phyloP scores from a whole-genome alignment of 2,888 invertebrate genomes.

The Andrena chrysosceles region DNA sequence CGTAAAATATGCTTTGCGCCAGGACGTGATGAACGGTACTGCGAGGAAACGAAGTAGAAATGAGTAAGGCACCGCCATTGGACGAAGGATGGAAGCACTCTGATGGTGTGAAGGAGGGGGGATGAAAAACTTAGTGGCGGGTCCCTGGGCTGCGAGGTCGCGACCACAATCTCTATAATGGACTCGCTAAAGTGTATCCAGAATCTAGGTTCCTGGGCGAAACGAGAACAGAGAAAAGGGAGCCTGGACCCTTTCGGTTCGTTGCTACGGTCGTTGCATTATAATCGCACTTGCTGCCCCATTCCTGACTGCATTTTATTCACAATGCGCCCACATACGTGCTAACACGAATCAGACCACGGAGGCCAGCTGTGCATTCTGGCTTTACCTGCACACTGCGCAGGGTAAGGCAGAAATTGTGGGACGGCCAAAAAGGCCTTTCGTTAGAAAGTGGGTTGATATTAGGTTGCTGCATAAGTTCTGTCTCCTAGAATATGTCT shows the following conservation, averaged over 20 bases:
- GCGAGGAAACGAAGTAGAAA: slow-evolving; percentile 66
- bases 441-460: too few species aligned
- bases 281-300: slow-evolving; percentile 64
- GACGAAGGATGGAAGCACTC: slow-evolving; percentile 56
- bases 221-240: slow-evolving; percentile 57
- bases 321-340: slow-evolving; percentile 67
- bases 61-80: slow-evolving; percentile 37
- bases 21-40: slow-evolving; percentile 60
- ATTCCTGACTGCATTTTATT: slow-evolving; percentile 64
- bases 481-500: too few species aligned
- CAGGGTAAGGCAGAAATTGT: background rate
- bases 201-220: slow-evolving; percentile 68
- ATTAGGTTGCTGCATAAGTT: too few species aligned
- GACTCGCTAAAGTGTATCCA: slow-evolving; percentile 81
- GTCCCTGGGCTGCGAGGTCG: slow-evolving; percentile 72
- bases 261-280: slow-evolving; percentile 68
- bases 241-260: slow-evolving; percentile 64
- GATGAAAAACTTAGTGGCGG: slow-evolving; percentile 70
- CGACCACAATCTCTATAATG: slow-evolving; percentile 84
- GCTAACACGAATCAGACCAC: slow-evolving; percentile 50
- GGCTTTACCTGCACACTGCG: background rate
- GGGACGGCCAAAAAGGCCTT: background rate
- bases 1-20: slow-evolving; percentile 74
- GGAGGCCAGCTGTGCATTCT: slow-evolving; percentile 12
- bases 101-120: slow-evolving; percentile 39